Percentiles rank a stretch among this genome's conserved stretches.
Evolutionary conservation across 2,888 invertebrate species (phyloP).

Genomic region (Stenotaenia linearis): DNA sequence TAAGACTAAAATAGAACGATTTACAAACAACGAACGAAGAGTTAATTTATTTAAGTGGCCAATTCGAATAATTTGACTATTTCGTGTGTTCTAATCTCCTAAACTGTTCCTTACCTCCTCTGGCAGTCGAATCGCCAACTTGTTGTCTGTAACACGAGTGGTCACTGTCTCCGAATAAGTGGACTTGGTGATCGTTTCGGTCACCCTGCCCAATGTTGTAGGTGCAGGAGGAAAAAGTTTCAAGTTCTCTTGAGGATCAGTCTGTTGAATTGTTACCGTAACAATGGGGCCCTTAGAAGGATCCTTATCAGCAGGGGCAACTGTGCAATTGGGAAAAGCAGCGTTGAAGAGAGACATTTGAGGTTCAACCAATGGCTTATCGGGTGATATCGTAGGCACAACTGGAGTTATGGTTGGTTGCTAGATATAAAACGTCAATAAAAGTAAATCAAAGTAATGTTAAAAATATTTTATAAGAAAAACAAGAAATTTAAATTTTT

Average conservation of each 20-base stretch:
- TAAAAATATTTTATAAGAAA: no score
- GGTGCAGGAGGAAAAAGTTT: constrained; percentile 75
- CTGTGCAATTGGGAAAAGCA: constrained; percentile 49
- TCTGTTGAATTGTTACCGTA: constrained; percentile 78
- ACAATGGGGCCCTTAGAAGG: constrained; percentile 54
- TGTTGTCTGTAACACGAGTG: constrained; percentile 88
- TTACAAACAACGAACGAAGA: neutral
- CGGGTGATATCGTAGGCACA: neutral
- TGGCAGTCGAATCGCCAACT: constrained; percentile 68
- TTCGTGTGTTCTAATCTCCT: neutral
- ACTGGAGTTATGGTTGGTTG: neutral
- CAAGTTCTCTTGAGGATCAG: constrained; percentile 56
- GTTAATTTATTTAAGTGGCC: neutral
- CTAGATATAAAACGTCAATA: neutral
- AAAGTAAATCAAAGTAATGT: neutral
- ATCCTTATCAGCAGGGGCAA: neutral
- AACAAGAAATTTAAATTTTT: no score
- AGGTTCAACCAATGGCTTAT: constrained; percentile 20
- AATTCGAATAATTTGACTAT: neutral
- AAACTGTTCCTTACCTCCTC: constrained; percentile 64
- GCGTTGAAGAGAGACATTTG: constrained; percentile 29
- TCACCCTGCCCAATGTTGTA: constrained; percentile 71
- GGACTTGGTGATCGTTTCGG: constrained; percentile 92
- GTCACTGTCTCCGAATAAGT: constrained; percentile 92
- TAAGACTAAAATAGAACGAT: neutral